A percentile compares a stretch with the other conserved stretches of the same genome.
Evolutionary conservation across 2,113 vertebrate species (phyloP).

Genomic region (Martes martes): DNA sequence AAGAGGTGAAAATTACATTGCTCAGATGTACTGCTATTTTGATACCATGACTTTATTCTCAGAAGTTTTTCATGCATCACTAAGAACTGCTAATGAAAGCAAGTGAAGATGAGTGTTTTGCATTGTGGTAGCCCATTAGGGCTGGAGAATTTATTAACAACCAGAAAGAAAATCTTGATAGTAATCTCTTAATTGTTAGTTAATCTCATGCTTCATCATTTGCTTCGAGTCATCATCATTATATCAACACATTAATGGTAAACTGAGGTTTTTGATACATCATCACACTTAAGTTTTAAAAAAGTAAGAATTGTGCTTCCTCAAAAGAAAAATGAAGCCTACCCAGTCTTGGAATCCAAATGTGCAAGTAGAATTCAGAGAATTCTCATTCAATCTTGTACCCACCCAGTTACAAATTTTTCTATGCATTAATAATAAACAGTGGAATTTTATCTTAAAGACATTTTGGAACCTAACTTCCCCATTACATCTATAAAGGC

Average conservation of each 20-base stretch:
- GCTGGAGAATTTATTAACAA: neutral
- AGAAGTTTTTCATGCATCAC: neutral
- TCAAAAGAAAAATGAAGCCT: neutral
- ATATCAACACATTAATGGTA: neutral
- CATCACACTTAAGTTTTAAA: neutral
- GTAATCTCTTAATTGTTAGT: neutral
- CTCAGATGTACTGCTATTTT: slow-evolving; percentile 14
- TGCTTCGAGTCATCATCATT: neutral
- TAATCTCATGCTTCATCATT: neutral
- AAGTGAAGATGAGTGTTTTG: slow-evolving; percentile 7
- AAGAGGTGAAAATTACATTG: slow-evolving; percentile 43
- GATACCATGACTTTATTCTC: neutral
- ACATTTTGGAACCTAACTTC: slow-evolving; percentile 58
- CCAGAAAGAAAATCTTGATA: neutral
- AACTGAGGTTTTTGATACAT: neutral
- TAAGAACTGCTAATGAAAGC: neutral
- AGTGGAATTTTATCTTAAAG: slow-evolving; percentile 65
- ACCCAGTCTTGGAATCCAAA: neutral
- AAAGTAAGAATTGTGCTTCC: neutral
- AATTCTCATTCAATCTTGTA: neutral
- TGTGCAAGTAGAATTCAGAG: neutral
- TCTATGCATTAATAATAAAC: slow-evolving; percentile 43
- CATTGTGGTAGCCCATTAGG: neutral
- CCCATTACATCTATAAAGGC: slow-evolving; percentile 70
- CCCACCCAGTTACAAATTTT: neutral